Conservation (phyloP, 1,140 invertebrate genomes). For the Bombus fervidus region DNA sequence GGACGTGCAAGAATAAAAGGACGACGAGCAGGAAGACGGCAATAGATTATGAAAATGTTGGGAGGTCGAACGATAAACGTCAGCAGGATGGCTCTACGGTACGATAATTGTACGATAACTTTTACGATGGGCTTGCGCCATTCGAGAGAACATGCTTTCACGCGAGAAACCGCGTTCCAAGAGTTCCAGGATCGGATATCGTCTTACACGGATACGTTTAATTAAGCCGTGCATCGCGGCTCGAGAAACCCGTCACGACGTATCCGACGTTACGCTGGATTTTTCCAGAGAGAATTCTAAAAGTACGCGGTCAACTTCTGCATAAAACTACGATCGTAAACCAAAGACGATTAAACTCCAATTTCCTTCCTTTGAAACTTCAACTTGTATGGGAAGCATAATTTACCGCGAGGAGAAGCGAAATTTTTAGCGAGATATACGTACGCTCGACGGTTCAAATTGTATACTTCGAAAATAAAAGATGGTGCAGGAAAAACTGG, state of each 20-base stretch:
- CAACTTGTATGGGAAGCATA: too few species aligned
- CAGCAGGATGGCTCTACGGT: slow-evolving; percentile 41
- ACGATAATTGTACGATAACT: slow-evolving; percentile 63
- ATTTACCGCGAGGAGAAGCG: neutral
- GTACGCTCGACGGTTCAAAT: neutral
- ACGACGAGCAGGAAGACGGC: neutral
- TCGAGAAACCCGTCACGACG: neutral
- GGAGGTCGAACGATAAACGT: slow-evolving; percentile 56
- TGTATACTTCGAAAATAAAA: neutral
- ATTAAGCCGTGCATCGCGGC: slow-evolving; percentile 46
- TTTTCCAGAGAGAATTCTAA: neutral
- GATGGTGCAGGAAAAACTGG: neutral
- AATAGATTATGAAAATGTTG: slow-evolving; percentile 56
- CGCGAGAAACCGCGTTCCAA: slow-evolving; percentile 44
- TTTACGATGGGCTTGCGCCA: slow-evolving; percentile 53
- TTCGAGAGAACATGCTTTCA: slow-evolving; percentile 31
- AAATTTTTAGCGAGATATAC: neutral
- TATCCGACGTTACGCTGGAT: neutral
- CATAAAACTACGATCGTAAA: too few species aligned
- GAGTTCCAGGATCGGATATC: slow-evolving; percentile 35
- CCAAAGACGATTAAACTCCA: neutral
- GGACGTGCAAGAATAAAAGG: slow-evolving; percentile 7
- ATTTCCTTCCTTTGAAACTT: neutral
- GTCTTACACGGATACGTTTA: slow-evolving; percentile 56
- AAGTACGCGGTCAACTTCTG: neutral